Base-by-base conservation (phyloP, 2,797 vertebrate genomes). In the Mormyrus hasselquistii region DNA sequence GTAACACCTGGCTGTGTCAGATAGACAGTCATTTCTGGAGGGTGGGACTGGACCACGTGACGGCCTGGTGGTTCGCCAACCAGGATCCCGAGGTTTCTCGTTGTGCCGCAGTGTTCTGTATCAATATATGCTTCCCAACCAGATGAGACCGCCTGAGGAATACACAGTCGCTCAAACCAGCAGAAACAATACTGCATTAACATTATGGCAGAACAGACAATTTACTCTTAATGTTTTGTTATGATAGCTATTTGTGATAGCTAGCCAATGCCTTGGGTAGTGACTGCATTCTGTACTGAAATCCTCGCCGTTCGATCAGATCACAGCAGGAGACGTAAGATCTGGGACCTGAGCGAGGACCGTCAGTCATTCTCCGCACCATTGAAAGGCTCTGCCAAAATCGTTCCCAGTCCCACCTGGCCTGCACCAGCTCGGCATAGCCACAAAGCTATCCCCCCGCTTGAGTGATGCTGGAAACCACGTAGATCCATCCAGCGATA, bases 261-360 rank as follows among this genome's bases (percentile, higher is more conserved):
- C 93, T 93, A 93, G 90, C 92, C 87, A 9, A 91, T 89, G 94
- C 94, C 93, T 89, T 76, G 91, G 93, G 93, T 92, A 92, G 90
- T 93, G 93, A 69, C 93, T 91, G 91, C 88, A 76, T 87, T 92
- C 93, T 93, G 92, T 92, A 93, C 90, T 91, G 90, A 90, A 92
- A 91, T 91, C 90, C 92, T 53, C 82, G 87, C 88, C 90, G 91
- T 91, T 91, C 92, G 93, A 92, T 92, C 92, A 91, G 90, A 91
- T 90, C 93, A 92, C 93, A 92, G 86, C 91, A 94, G 93, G 93
- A 93, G 82, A 85, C 88, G 88, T 91, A 92, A 93, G 29, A 57
- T 25, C 92, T 92, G 90, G 89, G 90, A 90, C 88, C 87, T 82
- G 92, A 93, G 22, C 84, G 88, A 22, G 92, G 89, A 88, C 92